Conservation (phyloP, 2,797 vertebrate species). For the Periophthalmus magnuspinnatus region DNA sequence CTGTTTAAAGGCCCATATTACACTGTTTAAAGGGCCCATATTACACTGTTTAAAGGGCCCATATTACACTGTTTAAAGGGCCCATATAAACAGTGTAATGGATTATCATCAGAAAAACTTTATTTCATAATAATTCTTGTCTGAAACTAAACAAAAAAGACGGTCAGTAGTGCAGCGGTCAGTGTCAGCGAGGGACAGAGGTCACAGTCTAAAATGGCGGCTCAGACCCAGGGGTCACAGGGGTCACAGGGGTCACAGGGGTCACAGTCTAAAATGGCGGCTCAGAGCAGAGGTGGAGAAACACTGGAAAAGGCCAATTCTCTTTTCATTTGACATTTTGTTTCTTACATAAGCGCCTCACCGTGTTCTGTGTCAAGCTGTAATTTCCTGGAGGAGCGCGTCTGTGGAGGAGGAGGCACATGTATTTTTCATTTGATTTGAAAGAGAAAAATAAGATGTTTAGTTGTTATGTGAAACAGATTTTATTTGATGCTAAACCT, state of each 20-base stretch:
- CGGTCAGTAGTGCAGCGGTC: too few relatives aligned
- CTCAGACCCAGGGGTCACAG: too few relatives aligned
- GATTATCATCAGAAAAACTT: slow-evolving; percentile 25
- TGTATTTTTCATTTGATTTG: slow-evolving; percentile 25
- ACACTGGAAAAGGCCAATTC: slow-evolving; percentile 37
- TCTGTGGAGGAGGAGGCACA: neutral
- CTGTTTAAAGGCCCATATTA: too few relatives aligned
- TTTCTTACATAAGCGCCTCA: slow-evolving; percentile 48
- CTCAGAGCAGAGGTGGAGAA: slow-evolving; percentile 36
- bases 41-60: too few relatives aligned
- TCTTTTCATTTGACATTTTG: slow-evolving; percentile 21
- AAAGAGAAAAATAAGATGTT: slow-evolving; percentile 4
- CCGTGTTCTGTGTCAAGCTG: slow-evolving; percentile 43
- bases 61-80: too few relatives aligned
- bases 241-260: too few relatives aligned
- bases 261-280: slow-evolving; percentile 31
- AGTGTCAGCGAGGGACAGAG: too few relatives aligned
- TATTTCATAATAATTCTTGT: neutral
- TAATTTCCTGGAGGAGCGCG: slow-evolving; percentile 21
- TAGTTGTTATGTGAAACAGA: neutral
- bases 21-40: too few relatives aligned
- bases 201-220: too few relatives aligned
- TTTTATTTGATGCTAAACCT: neutral
- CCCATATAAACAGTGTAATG: too few relatives aligned
- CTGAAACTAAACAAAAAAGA: neutral